Conservation (phyloP, 2,888 invertebrate species). For the Gastrophysa polygoni region DNA sequence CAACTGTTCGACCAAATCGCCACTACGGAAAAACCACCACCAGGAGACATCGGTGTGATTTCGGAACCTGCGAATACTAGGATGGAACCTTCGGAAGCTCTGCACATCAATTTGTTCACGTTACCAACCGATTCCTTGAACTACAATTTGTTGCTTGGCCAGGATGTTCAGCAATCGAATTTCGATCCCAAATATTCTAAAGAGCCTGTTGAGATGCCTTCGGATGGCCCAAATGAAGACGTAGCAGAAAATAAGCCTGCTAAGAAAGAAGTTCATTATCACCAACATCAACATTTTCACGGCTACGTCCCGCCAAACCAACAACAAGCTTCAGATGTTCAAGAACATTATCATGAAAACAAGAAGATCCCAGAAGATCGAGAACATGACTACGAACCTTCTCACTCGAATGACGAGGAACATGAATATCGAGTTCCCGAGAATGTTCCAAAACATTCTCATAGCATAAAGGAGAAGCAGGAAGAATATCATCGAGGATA, state of each 20-base stretch:
- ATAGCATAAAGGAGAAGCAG: no score
- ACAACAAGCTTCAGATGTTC: constrained; percentile 36
- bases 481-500: no score
- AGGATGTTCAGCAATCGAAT: no score
- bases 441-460: neutral
- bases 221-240: no score
- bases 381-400: constrained; percentile 19
- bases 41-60: neutral
- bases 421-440: no score
- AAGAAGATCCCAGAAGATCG: constrained; percentile 25
- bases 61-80: neutral
- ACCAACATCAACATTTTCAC: constrained; percentile 50
- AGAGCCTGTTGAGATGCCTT: no score
- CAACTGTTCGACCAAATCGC: constrained; percentile 17
- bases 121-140: neutral
- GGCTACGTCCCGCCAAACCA: constrained; percentile 48
- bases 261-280: constrained; percentile 46
- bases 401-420: constrained; percentile 15
- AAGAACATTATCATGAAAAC: constrained; percentile 36
- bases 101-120: neutral
- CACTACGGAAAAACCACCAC: neutral
- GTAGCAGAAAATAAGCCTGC: neutral
- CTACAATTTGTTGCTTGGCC: neutral
- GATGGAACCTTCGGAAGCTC: neutral
- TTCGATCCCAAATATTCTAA: no score